Base-by-base conservation (phyloP, 2,888 invertebrate genomes). In the Ectemnius cavifrons region DNA sequence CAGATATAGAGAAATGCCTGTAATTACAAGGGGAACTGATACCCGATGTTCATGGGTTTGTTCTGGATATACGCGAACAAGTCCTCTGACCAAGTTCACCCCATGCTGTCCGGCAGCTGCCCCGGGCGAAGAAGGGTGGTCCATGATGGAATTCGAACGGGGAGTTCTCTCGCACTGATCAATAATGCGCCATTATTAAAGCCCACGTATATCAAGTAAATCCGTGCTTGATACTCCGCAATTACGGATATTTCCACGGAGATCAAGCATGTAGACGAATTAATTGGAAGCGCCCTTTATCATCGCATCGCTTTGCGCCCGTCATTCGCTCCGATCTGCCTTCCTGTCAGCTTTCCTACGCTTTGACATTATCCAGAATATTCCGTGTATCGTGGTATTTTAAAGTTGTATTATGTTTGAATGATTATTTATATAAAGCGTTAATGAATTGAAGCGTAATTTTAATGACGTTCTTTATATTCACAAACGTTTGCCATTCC, bases 141-240 rank as follows among this genome's bases (percentile, higher is more conserved):
- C 79, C n/a, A 77, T 82, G 81, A 71, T 60, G 86, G 83, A 85
- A 87, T 86, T 88, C 83, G 75, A 84, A 88, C 82, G 80, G 80
- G 23, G 23, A 23, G 81, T 81, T 86, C 83, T 71, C 76, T 60
- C 37, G 37, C 37, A 37, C 83, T 83, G 88, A 87, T 87, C 87
- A 80, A 87, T 87, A 87, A 85, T 83, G 79, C 81, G 81, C 82
- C 83, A 64, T 84, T 83, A 85, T 86, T 86, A 86, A 83, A 80
- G 82, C 82, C 82, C 73, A 73, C 78, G 74, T 80, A 75, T 77
- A 81, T 81, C 78, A 81, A 73, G 56, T 70, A 83, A 85, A 85
- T 82, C 77, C 78, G 56, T 58, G 64, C 67, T 23, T 61, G 75
- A 77, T 82, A 79, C 77, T 71, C 74, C 67, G 70, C 83, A 85